phyloP scores from a whole-genome alignment of 2,113 vertebrate species.

The Cynocephalus volans region DNA sequence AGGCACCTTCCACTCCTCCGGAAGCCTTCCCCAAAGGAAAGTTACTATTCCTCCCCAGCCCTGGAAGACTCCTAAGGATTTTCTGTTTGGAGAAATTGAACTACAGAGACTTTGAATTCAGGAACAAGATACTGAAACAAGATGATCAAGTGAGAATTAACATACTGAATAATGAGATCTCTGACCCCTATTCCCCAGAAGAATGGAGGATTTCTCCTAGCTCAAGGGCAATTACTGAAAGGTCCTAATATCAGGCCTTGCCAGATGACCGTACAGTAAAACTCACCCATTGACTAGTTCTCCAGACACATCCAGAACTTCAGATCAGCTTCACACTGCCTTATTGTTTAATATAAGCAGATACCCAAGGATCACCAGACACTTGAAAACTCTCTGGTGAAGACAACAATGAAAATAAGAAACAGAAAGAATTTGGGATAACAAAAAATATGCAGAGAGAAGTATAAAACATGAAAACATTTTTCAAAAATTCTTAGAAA shows the following conservation, averaged over 20 bases:
- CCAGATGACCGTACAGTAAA: not conserved
- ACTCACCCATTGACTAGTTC: not conserved
- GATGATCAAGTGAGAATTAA: not conserved
- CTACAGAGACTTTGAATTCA: not conserved
- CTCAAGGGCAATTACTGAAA: not conserved
- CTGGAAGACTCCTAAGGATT: not conserved
- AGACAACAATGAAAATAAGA: not conserved
- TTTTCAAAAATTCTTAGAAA: not conserved
- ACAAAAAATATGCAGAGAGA: not conserved
- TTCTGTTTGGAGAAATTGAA: not conserved
- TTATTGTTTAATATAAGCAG: not conserved
- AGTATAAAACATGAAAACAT: not conserved
- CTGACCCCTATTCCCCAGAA: not conserved
- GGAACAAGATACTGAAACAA: not conserved
- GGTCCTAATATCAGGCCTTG: not conserved
- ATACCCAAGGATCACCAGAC: not conserved
- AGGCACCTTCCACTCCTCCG: not conserved
- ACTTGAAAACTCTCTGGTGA: not conserved
- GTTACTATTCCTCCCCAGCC: not conserved
- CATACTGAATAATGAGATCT: not conserved
- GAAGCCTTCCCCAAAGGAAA: not conserved
- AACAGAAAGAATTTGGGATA: constrained; percentile 1
- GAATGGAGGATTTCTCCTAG: not conserved
- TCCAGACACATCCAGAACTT: not conserved
- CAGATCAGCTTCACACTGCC: not conserved